These are phyloP conservation scores for Eupleurogrammus muticus DNA, from an alignment of 2,797 vertebrate genomes.

Conservation along the genomic window DNA sequence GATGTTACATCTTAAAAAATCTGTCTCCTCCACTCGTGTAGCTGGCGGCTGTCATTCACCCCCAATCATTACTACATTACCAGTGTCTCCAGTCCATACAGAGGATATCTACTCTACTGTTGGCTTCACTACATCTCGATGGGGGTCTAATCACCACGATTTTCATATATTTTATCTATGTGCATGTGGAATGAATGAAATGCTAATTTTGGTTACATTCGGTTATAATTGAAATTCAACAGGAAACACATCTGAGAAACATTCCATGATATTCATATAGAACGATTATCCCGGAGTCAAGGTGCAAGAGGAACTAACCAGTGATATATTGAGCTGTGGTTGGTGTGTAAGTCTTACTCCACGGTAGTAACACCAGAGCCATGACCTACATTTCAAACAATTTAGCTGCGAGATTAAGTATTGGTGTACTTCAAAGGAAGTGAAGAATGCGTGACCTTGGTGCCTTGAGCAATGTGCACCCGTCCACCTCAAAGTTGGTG, in stretches of 20 bases:
- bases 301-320: conserved; percentile 30
- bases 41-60: too few species aligned
- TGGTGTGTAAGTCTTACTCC: conserved; percentile 46
- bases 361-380: conserved; percentile 68
- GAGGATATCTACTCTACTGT: too few species aligned
- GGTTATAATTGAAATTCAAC: conserved; percentile 54
- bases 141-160: too few species aligned
- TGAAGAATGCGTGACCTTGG: conserved; percentile 46
- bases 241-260: conserved; percentile 38
- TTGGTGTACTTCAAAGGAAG: conserved; percentile 74
- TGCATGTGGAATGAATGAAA: too few species aligned
- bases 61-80: too few species aligned
- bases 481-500: conserved; percentile 51
- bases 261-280: conserved; percentile 18
- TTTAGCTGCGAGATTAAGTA: conserved; percentile 76
- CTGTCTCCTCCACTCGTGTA: too few species aligned
- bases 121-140: too few species aligned
- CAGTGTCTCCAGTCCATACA: too few species aligned
- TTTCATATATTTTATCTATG: too few species aligned
- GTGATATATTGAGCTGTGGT: conserved; percentile 37
- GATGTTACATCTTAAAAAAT: too few species aligned
- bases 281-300: conserved; percentile 39
- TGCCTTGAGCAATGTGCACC: conserved; percentile 47
- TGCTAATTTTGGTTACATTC: conserved; percentile 41
- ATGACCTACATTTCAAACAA: conserved; percentile 74